Base-by-base conservation (phyloP, 2,888 invertebrate species). In the Protophormia terraenovae region DNA sequence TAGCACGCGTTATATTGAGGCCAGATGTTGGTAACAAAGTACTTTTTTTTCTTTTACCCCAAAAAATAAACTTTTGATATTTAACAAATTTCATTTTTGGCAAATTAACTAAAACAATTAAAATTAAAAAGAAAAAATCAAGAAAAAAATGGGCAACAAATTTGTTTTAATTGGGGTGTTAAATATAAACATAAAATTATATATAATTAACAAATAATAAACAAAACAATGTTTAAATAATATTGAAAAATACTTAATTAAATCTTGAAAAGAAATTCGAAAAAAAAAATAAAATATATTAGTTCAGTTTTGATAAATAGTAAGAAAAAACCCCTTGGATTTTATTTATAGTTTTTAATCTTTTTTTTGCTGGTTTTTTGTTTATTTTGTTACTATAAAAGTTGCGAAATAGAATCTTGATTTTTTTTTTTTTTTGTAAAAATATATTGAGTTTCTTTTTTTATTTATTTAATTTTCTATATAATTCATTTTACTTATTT, bases 331-430 rank as follows among this genome's bases (percentile, higher is more conserved):
- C 38, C 75, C 69, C 69, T 77, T 58, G 71, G 45, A n/a, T 41
- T 53, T 76, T 76, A 77, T 77, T 71, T 71, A 64, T 77, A 83
- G 64, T 19, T 55, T 58, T 38, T 69, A 83, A 83, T 77, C 82
- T 64, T 29, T 67, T 38, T 35, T 16, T 22, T 29, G n/a, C 47
- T 38, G 50, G 50, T 6, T 64, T n/a, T 64, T 53, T 71, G 45
- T 22, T 47, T 35, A 32, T 47, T 50, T 62, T n/a, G 22, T 22
- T 29, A 35, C 24, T 41, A 41, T 69, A 69, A 75, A 75, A 76
- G 29, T 66, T 77, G 55, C 45, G 76, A 76, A 82, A 82, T 60
- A 32, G 60, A 64, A 69, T 64, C 53, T 76, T 76, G 47, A 53
- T 3, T 5, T 53, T 64, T 19, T 64, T 64, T 19, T 50, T 29